Evolutionary conservation across 2,797 vertebrate genomes (phyloP), one percentile per base, ranked within the genome.

Genomic region (Gorsachius magnificus): DNA sequence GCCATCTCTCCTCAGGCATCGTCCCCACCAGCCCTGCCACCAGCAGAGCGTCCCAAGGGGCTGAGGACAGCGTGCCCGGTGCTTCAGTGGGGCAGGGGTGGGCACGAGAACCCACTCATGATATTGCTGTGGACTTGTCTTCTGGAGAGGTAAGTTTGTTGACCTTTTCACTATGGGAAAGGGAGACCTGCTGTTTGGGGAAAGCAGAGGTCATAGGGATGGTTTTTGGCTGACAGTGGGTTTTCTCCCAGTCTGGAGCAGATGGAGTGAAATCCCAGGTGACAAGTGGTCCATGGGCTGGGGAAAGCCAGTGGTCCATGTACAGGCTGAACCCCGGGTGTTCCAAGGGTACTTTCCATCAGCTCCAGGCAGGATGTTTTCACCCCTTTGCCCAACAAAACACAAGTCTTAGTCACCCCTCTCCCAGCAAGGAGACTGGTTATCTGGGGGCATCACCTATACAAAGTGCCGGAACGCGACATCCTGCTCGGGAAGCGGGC

Each of bases 81-180:
- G 0, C 45, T 64, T 38, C 88, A 28, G 19, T 3, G 25, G 45
- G 31, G 13, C 35, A 48, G 45, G 13, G 16, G 60, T 29, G 65
- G 69, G 15, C 16, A 26, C 0, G 0, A 25, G 54, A 76, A 19
- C n/a, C 83, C n/a, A 11, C 50, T 56, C 43, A 24, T 0, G 2
- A 9, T 2, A 17, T 16, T 1, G 0, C 43, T 50, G 45, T 29
- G 61, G 61, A 15, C 21, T 83, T 57, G 17, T 53, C 57, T 75
- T 90, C 64, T 24, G 28, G 25, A 89, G 35, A 68, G 54, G 41
- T 45, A 9, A 22, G 60, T 53, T 77, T 61, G 9, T 61, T 77
- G 28, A 8, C 29, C 21, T 75, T 87, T 56, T 71, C 41, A 7
- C 24, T 51, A 4, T 7, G 28, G 43, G 17, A 92, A 65, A 41